These are phyloP conservation scores for Hololepta plana DNA, from an alignment of 2,888 invertebrate genomes.

Conservation along the genomic window DNA sequence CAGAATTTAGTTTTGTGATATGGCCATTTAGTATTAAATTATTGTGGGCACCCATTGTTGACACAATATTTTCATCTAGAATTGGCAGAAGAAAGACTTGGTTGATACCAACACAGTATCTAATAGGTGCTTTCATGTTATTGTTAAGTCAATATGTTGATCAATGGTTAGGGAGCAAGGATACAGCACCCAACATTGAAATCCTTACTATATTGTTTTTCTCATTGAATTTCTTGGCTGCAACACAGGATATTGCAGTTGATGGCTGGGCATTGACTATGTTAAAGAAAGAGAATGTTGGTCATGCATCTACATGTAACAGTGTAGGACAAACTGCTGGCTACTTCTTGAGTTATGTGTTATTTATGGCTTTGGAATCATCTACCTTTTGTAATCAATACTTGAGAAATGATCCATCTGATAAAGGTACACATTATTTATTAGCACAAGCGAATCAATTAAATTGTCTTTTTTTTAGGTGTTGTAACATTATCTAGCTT, in stretches of 20 bases:
- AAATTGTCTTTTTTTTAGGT: constrained; percentile 14
- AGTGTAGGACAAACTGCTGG: constrained; percentile 97
- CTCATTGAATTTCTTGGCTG: constrained; percentile 84
- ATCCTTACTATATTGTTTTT: constrained; percentile 77
- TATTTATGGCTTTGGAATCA: constrained; percentile 93
- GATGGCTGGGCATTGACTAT: constrained; percentile 99
- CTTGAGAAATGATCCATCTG: constrained; percentile 47
- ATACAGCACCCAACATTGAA: constrained; percentile 45
- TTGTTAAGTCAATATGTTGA: constrained; percentile 59
- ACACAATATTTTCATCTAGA: constrained; percentile 64
- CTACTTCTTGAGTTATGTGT: constrained; percentile 88
- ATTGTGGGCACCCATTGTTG: constrained; percentile 97
- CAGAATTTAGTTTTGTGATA: constrained; percentile 81
- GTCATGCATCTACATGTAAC: constrained; percentile 97
- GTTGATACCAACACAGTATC: constrained; percentile 87
- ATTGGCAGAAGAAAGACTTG: constrained; percentile 91
- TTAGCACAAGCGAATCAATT: neutral
- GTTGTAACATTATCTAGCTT: constrained; percentile 45
- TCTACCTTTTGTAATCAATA: constrained; percentile 91
- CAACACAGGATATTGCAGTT: constrained; percentile 98
- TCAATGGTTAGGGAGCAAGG: constrained; percentile 55
- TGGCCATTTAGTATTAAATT: constrained; percentile 91
- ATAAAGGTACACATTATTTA: neutral
- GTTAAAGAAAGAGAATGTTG: constrained; percentile 90
- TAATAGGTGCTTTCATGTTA: constrained; percentile 81